Evolutionary conservation across 2,113 vertebrate species (phyloP).

Genomic region (Chaetodon trifascialis): DNA sequence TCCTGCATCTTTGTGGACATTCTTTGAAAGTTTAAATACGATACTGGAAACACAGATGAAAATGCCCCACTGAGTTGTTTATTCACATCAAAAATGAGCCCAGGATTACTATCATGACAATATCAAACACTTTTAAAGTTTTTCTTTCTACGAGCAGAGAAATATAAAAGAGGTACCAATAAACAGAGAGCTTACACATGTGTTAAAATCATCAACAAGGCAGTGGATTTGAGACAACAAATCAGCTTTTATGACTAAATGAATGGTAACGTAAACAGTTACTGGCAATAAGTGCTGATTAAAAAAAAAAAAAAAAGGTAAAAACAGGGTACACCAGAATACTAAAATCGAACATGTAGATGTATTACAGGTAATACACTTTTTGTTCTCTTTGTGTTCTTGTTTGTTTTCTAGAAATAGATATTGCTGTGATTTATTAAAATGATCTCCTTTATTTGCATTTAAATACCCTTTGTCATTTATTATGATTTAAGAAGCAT

Average conservation of each 20-base stretch:
- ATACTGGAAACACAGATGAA: neutral
- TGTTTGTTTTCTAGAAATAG: neutral
- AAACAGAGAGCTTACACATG: constrained; percentile 3
- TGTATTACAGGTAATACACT: neutral
- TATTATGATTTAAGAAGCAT: neutral
- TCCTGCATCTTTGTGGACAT: neutral
- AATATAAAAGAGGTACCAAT: constrained; percentile 10
- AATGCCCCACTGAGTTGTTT: neutral
- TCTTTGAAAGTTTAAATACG: neutral
- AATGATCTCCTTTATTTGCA: neutral
- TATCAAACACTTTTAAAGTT: neutral
- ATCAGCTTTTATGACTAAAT: constrained; percentile 7
- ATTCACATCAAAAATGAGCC: neutral
- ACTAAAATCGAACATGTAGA: neutral
- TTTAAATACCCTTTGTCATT: neutral
- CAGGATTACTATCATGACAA: neutral
- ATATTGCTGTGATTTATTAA: neutral
- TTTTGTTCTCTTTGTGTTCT: neutral
- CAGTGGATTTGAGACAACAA: constrained; percentile 3
- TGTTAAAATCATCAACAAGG: neutral
- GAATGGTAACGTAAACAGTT: neutral
- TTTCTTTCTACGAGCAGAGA: neutral
- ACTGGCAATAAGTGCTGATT: neutral
- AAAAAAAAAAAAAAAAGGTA: no score
- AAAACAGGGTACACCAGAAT: no score